Evolutionary conservation across 2,797 vertebrate genomes (phyloP), one percentile per base, ranked within the genome.

Genomic region (Molothrus ater): DNA sequence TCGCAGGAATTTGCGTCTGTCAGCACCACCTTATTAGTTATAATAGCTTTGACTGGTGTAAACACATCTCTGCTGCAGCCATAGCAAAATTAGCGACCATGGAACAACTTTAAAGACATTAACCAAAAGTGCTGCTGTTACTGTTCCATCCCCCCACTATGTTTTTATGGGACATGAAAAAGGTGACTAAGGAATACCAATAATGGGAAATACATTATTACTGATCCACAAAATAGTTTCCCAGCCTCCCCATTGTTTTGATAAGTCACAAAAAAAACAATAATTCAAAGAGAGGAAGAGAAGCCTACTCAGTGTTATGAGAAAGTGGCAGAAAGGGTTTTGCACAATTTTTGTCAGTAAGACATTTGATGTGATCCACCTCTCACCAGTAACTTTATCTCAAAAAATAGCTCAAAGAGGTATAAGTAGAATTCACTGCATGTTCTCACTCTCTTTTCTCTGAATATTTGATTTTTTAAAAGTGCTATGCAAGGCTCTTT

Each of bases 361-460:
- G 63, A 76, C 11, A 42, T 73, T 36, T 91, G 29, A 93, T 68
- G 45, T 28, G n/a, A 91, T 74, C 60, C 34, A 94, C 53, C 81
- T 92, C 81, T 82, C 85, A 81, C 63, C 87, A 87, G 89, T 66
- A 89, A 94, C 63, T 61, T 36, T 34, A 42, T 47, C 50, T 79
- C 79, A 94, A 96, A 93, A 94, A 94, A 89, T 56, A 94, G 60
- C 81, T 89, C 92, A 81, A 60, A 87, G 84, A 91, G 42, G 73
- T 84, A 2, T 57, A 93, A 91, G 87, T 28, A 76, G 64, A 94
- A 95, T 84, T 93, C 83, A 79, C 70, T 79, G 60, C 50, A 81
- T 76, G 81, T 91, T 96, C 84, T 89, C 87, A 68, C 71, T 53
- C 81, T 71, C 68, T 78, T 74, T 90, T 57, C 93, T 86, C 78